A percentile compares a stretch with the other conserved stretches of the same genome.
These are phyloP conservation scores for Dasypus novemcinctus DNA, from an alignment of 2,113 vertebrate genomes.

Conservation along the genomic window DNA sequence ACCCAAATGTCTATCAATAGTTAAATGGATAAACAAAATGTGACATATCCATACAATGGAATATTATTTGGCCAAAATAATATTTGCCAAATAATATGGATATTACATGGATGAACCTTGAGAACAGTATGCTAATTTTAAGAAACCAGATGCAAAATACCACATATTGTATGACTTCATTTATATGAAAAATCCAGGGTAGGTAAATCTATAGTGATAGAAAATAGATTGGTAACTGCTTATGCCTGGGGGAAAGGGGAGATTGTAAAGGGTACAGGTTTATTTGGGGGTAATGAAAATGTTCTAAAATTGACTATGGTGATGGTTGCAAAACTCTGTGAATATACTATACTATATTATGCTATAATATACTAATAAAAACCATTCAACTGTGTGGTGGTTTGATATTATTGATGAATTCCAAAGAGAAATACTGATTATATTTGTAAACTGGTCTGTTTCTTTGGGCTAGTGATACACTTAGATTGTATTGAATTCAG, in stretches of 20 bases:
- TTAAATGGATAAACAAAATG: neutral
- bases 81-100: too few species aligned
- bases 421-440: too few species aligned
- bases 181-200: conserved; percentile 2
- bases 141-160: neutral
- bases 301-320: neutral
- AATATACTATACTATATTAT: neutral
- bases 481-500: too few species aligned
- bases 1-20: neutral
- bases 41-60: neutral
- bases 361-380: neutral
- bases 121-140: neutral
- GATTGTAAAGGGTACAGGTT: neutral
- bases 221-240: neutral
- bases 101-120: neutral
- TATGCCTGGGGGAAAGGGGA: neutral
- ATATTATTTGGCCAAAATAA: neutral
- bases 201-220: neutral
- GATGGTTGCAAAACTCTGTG: neutral
- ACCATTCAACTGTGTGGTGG: neutral
- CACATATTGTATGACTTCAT: neutral
- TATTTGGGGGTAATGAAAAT: neutral
- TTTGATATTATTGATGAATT: too few species aligned
- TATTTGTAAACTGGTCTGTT: too few species aligned
- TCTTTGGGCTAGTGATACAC: too few species aligned